Evolutionary conservation across 1,140 invertebrate genomes (phyloP).

Genomic region (Fopius arisanus): DNA sequence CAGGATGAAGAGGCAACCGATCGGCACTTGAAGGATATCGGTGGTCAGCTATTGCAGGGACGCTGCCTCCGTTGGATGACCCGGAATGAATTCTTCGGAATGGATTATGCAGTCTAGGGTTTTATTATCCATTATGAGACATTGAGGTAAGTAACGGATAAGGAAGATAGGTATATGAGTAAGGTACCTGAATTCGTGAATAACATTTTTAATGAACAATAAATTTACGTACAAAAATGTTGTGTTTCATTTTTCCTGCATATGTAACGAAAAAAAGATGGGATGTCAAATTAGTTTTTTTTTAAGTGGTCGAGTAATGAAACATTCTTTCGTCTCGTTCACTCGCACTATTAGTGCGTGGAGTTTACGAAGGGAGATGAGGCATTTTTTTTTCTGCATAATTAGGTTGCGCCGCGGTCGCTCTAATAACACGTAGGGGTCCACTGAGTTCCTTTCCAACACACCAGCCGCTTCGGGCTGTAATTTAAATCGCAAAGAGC

Average conservation of each 20-base stretch:
- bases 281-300: neutral
- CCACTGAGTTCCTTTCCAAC: neutral
- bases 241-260: neutral
- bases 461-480: neutral
- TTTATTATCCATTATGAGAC: neutral
- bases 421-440: neutral
- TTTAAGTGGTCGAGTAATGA: neutral
- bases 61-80: neutral
- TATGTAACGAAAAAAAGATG: neutral
- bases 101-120: neutral
- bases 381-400: constrained; percentile 16
- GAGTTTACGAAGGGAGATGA: neutral
- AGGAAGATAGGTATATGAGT: no score
- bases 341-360: neutral
- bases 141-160: no score
- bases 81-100: neutral
- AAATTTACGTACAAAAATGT: no score
- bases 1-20: neutral
- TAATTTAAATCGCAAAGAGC: constrained; percentile 17
- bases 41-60: neutral
- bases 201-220: no score
- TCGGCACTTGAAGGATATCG: neutral
- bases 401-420: constrained; percentile 15
- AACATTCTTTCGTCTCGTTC: neutral
- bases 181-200: no score